Evolutionary conservation across 2,888 invertebrate genomes (phyloP), one percentile per base, ranked within the genome.

Genomic region (Drosophila dives): DNA sequence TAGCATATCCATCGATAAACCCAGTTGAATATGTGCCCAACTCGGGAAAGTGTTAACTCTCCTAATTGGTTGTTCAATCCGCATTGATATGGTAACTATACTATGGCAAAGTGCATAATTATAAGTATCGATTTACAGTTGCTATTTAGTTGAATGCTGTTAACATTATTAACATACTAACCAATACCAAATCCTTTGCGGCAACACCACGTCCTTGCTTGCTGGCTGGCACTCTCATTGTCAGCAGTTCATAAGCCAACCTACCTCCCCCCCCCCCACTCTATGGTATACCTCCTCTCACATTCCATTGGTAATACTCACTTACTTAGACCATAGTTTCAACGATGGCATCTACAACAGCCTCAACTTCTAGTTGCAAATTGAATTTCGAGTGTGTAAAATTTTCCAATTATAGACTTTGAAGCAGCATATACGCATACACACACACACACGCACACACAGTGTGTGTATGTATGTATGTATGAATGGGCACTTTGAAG

Each of bases 361-460:
- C 51, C 34, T 59, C 59, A 60, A 55, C 58, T 66, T 32, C 59
- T 60, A 72, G 75, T 69, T 75, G 51, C 36, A 80, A 89, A 90
- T 86, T 90, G 81, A 86, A 83, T 83, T 86, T 86, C 83, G 89
- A 86, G 86, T 90, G 88, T 86, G 78, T 80, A 80, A 79, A 88
- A 90, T 90, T 86, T 90, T 86, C 90, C 90, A 86, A 90, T 86
- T 86, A 86, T 79, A 86, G 90, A 86, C 76, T 86, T 82, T 76
- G 55, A 56, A 64, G 63, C 59, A 61, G 51, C 56, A 59, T 45
- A 70, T 36, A 69, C 42, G 51, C 45, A 65, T 29, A 42, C 58
- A 50, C 49, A 26, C 38, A 56, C 20, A 29, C 26, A 32, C 34
- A 58, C 36, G 49, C 23, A 55, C 17, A 59, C 20, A 26, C 29